Percentiles rank a stretch among this genome's conserved stretches.
Evolutionary conservation across 2,797 vertebrate genomes (phyloP).

Genomic region (Pipistrellus nathusii): DNA sequence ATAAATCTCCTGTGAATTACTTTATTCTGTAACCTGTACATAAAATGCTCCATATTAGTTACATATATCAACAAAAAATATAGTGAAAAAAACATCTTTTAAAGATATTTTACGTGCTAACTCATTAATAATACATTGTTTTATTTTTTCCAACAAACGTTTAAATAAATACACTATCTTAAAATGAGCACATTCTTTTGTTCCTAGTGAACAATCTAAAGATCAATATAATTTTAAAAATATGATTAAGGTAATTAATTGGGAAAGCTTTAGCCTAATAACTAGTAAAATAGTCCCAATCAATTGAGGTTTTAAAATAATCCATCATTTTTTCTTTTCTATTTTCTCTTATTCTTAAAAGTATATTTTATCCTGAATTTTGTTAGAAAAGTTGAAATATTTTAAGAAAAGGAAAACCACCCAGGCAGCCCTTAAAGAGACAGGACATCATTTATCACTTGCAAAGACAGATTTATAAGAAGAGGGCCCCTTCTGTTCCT

Average conservation of each 20-base stretch:
- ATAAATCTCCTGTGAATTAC: neutral
- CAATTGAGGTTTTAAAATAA: slow-evolving; percentile 72
- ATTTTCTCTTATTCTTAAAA: slow-evolving; percentile 80
- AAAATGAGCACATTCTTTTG: slow-evolving; percentile 44
- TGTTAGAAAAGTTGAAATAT: slow-evolving; percentile 73
- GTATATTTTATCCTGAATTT: slow-evolving; percentile 72
- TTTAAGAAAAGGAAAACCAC: slow-evolving; percentile 86
- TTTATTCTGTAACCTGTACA: neutral
- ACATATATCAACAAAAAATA: slow-evolving; percentile 28
- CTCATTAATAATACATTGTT: slow-evolving; percentile 30
- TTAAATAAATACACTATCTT: slow-evolving; percentile 30
- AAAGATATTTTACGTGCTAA: slow-evolving; percentile 37
- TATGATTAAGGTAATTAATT: neutral
- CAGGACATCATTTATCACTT: slow-evolving; percentile 87
- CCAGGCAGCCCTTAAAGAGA: slow-evolving; percentile 87
- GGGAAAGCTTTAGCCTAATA: neutral
- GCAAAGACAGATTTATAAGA: slow-evolving; percentile 90
- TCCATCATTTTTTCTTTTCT: slow-evolving; percentile 70
- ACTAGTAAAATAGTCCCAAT: slow-evolving; percentile 61
- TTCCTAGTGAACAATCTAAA: neutral
- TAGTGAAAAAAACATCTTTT: neutral
- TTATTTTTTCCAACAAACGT: slow-evolving; percentile 23
- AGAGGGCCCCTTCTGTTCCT: slow-evolving; percentile 86
- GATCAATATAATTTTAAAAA: slow-evolving; percentile 44
- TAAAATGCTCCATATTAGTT: slow-evolving; percentile 39